These are phyloP conservation scores for Mirounga angustirostris DNA, from an alignment of 2,113 vertebrate genomes.

Conservation along the genomic window DNA sequence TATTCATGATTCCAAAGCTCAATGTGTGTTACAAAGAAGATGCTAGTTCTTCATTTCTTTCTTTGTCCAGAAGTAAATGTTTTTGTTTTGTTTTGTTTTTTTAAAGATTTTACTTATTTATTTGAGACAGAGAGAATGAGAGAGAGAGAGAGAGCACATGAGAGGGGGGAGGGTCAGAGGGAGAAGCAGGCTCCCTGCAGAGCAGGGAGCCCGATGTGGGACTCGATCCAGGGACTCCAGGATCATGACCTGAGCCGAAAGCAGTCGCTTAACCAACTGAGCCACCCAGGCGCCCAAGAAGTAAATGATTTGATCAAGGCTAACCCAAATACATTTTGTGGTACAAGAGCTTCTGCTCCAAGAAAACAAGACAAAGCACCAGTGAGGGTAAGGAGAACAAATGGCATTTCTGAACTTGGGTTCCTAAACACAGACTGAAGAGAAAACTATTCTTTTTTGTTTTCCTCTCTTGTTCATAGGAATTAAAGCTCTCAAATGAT, in stretches of 20 bases:
- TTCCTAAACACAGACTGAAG: neutral
- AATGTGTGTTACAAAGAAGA: neutral
- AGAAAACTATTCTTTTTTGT: neutral
- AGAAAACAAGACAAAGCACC: neutral
- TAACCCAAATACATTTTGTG: neutral
- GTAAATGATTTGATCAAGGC: neutral
- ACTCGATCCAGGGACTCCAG: no score
- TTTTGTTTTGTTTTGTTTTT: neutral
- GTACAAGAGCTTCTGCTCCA: neutral
- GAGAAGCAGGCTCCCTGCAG: no score
- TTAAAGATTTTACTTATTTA: no score
- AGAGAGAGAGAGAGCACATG: no score
- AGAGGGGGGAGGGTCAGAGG: no score
- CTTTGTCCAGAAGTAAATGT: neutral
- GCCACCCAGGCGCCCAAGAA: neutral
- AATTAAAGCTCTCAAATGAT: neutral
- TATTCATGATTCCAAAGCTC: neutral
- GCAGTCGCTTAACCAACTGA: no score
- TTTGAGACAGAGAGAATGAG: no score
- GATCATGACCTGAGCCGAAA: no score
- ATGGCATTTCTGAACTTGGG: neutral
- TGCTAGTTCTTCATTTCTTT: neutral
- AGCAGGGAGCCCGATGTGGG: no score
- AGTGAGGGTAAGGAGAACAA: neutral
- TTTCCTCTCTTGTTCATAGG: neutral